phyloP scores from a whole-genome alignment of 1,140 invertebrate genomes.

The Venustaconcha ellipsiformis region DNA sequence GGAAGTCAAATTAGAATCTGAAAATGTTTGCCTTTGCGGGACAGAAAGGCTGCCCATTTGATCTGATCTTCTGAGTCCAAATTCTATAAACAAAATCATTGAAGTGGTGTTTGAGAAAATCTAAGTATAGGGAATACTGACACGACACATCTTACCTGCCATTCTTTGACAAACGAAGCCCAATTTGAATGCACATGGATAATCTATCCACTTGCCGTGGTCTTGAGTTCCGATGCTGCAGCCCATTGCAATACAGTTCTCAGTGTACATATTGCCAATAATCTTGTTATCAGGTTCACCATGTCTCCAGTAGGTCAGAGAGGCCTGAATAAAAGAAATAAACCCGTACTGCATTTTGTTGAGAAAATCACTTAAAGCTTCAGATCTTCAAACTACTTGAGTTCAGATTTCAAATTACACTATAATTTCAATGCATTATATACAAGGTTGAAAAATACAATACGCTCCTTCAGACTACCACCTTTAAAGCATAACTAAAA shows the following conservation, averaged over 20 bases:
- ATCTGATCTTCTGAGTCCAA: too few relatives aligned
- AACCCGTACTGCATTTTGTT: neutral
- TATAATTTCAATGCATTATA: too few relatives aligned
- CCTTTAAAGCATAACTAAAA: too few relatives aligned
- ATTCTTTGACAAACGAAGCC: slow-evolving; percentile 12
- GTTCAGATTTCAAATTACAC: too few relatives aligned
- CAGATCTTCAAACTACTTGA: too few relatives aligned
- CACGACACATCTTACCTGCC: slow-evolving; percentile 5
- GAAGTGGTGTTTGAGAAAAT: neutral
- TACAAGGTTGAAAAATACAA: too few relatives aligned
- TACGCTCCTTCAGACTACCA: too few relatives aligned
- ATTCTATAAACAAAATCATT: neutral
- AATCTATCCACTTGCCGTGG: slow-evolving; percentile 16
- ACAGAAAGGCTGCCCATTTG: too few relatives aligned
- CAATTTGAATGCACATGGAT: slow-evolving; percentile 6
- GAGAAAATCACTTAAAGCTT: too few relatives aligned
- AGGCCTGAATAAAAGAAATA: neutral
- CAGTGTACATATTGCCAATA: slow-evolving; percentile 17
- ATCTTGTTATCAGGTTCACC: slow-evolving; percentile 11
- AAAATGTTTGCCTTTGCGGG: too few relatives aligned
- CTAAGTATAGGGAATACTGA: neutral
- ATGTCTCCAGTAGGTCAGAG: neutral
- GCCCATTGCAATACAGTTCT: slow-evolving; percentile 25
- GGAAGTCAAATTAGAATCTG: too few relatives aligned
- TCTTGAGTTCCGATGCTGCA: neutral